Evolutionary conservation across 2,888 invertebrate species (phyloP).

Genomic region (Prosapia bicincta): DNA sequence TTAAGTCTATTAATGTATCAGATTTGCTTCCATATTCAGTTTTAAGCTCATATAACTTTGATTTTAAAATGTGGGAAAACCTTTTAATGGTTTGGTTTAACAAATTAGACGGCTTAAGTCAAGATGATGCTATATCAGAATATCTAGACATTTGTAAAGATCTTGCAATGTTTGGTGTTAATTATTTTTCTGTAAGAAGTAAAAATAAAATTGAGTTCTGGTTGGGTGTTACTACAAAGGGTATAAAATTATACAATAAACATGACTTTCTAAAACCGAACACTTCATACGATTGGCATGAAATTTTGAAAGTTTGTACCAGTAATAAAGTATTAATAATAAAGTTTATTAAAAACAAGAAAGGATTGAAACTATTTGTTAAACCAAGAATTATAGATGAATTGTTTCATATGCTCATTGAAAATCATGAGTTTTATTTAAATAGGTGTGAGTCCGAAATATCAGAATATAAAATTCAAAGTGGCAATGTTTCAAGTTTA

Average conservation of each 20-base stretch:
- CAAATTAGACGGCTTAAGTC: background rate
- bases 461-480: background rate
- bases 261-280: background rate
- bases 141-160: background rate
- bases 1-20: background rate
- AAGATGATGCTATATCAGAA: background rate
- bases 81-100: background rate
- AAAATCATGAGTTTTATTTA: background rate
- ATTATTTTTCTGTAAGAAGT: background rate
- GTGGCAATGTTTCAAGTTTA: background rate
- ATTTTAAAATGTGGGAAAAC: background rate
- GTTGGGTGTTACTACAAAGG: background rate
- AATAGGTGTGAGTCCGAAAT: background rate
- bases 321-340: background rate
- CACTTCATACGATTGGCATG: background rate
- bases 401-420: background rate
- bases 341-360: background rate
- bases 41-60: background rate
- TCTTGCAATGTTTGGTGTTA: background rate
- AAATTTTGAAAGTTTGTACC: background rate
- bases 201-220: background rate
- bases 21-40: background rate
- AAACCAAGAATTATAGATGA: background rate
- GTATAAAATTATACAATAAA: background rate
- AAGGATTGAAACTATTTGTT: background rate